A percentile compares a stretch with the other conserved stretches of the same genome.
phyloP scores from a whole-genome alignment of 2,888 invertebrate genomes.

The Tupiocoris notatus region DNA sequence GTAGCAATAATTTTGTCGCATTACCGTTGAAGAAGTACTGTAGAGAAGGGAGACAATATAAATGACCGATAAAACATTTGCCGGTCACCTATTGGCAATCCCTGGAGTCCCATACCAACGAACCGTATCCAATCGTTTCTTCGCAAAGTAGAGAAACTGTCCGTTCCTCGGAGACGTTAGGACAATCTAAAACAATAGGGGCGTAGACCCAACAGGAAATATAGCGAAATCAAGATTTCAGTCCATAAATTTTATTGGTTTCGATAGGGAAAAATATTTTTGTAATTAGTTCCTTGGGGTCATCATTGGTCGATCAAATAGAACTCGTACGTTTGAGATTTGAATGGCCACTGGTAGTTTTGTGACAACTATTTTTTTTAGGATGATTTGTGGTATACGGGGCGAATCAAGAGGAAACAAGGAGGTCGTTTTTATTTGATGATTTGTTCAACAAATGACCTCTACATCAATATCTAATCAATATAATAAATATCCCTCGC shows the following conservation, averaged over 20 bases:
- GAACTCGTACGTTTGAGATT: background rate
- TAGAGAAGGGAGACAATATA: too few relatives aligned
- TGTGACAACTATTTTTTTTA: too few relatives aligned
- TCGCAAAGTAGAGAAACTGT: constrained; percentile 11
- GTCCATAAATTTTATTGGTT: background rate
- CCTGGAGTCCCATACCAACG: constrained; percentile 19
- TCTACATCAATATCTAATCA: too few relatives aligned
- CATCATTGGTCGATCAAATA: background rate
- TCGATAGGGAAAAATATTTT: background rate
- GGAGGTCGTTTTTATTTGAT: too few relatives aligned
- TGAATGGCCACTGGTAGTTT: too few relatives aligned
- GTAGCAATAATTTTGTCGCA: too few relatives aligned
- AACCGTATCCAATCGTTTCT: constrained; percentile 32
- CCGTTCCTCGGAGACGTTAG: constrained; percentile 14
- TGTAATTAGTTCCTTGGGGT: too few relatives aligned
- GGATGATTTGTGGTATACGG: too few relatives aligned
- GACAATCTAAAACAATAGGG: constrained; percentile 26
- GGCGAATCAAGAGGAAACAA: too few relatives aligned
- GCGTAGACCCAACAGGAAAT: background rate
- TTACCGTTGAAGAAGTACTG: too few relatives aligned
- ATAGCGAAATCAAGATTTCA: background rate
- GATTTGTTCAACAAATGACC: too few relatives aligned
- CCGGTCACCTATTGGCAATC: constrained; percentile 15
- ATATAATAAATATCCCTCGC: too few relatives aligned
- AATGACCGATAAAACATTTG: constrained; percentile 37